Evolutionary conservation across 2,888 invertebrate species (phyloP).

Genomic region (Podotricha telesiphe): DNA sequence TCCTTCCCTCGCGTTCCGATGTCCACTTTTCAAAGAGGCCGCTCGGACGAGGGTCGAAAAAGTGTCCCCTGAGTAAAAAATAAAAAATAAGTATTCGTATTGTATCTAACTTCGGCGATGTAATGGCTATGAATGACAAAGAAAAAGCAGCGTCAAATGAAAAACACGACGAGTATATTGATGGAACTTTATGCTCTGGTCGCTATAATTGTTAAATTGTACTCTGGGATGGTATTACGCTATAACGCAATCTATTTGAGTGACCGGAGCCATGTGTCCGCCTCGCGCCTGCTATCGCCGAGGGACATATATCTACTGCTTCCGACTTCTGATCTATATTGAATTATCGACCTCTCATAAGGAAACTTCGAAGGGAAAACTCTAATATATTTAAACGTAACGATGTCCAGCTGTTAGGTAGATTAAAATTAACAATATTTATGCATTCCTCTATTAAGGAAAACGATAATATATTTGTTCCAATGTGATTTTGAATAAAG

Average conservation of each 20-base stretch:
- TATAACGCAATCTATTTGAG: constrained; percentile 80
- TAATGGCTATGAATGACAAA: constrained; percentile 76
- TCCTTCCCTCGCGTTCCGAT: constrained; percentile 83
- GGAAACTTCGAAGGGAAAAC: constrained; percentile 50
- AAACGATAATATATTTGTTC: neutral
- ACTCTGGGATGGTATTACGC: constrained; percentile 67
- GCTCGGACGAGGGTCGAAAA: constrained; percentile 84
- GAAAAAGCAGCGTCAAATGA: constrained; percentile 64
- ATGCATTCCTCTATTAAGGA: neutral
- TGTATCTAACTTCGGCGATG: constrained; percentile 76
- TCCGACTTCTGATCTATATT: constrained; percentile 56
- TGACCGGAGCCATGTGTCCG: constrained; percentile 69
- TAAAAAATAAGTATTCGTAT: constrained; percentile 78
- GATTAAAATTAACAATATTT: neutral
- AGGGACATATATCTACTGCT: constrained; percentile 53
- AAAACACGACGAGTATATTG: constrained; percentile 55
- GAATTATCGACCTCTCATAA: constrained; percentile 62
- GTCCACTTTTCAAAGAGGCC: constrained; percentile 84
- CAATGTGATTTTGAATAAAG: too few relatives aligned
- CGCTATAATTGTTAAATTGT: constrained; percentile 73
- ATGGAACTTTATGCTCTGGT: constrained; percentile 75
- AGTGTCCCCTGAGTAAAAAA: constrained; percentile 83
- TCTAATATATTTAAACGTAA: constrained; percentile 29
- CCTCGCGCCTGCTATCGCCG: constrained; percentile 48
- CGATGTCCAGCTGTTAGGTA: constrained; percentile 15